These are phyloP conservation scores for Drosophila santomea DNA, from an alignment of 1,140 invertebrate species.

Conservation along the genomic window DNA sequence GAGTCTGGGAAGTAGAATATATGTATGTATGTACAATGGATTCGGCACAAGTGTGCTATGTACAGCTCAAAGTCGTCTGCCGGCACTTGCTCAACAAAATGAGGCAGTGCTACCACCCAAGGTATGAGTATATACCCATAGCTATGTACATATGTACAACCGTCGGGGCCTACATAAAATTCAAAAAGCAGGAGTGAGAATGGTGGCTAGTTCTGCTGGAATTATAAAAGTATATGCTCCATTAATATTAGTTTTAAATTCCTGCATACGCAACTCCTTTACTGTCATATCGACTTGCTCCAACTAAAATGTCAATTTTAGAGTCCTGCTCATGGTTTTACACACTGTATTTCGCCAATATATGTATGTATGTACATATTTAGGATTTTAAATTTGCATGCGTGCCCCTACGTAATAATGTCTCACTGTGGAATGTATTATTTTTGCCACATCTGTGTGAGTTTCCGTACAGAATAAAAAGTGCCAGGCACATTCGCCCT, in stretches of 20 bases:
- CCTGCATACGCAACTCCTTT: no score
- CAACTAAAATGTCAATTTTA: no score
- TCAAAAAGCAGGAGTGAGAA: constrained; percentile 7
- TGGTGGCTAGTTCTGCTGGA: neutral
- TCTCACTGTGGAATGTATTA: no score
- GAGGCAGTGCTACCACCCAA: constrained; percentile 14
- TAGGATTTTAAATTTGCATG: no score
- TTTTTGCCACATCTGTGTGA: constrained; percentile 3
- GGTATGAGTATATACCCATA: neutral
- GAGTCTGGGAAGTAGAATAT: constrained; percentile 25
- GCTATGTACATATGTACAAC: neutral
- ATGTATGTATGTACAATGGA: neutral
- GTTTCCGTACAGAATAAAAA: constrained; percentile 33
- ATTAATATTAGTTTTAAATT: neutral
- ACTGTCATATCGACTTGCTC: no score
- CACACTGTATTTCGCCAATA: no score
- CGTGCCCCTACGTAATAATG: no score
- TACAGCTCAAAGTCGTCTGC: constrained; percentile 70
- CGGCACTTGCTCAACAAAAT: constrained; percentile 66
- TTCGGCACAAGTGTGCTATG: constrained; percentile 18
- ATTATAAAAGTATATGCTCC: constrained; percentile 2
- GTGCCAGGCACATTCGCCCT: constrained; percentile 49
- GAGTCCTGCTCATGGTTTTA: no score
- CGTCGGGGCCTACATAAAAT: neutral
- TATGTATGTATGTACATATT: no score